Evolutionary conservation across 2,797 vertebrate genomes (phyloP).

Genomic region (Girardinus metallicus): DNA sequence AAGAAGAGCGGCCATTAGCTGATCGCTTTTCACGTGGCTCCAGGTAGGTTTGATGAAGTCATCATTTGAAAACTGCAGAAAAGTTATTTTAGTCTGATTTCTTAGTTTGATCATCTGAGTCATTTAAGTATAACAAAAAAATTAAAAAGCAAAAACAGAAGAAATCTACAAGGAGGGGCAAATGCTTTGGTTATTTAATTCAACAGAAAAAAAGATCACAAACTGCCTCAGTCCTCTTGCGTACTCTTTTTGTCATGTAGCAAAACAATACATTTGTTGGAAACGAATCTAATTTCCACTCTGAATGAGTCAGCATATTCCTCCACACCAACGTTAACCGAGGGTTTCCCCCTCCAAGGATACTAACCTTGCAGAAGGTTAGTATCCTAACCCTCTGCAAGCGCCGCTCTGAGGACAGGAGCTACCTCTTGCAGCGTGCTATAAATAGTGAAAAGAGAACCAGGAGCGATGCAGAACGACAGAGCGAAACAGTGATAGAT

Average conservation of each 20-base stretch:
- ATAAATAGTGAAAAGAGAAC: conserved; percentile 62
- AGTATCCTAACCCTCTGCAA: conserved; percentile 20
- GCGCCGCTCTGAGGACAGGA: conserved; percentile 33
- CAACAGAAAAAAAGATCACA: background rate
- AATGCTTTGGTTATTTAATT: background rate
- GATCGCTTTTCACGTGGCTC: background rate
- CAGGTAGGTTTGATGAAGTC: background rate
- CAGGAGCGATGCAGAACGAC: conserved; percentile 41
- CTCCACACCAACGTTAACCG: background rate
- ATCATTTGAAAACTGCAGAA: background rate
- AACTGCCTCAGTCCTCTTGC: background rate
- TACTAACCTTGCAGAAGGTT: too few species aligned
- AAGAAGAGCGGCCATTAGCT: background rate
- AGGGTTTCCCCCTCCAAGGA: conserved; percentile 8
- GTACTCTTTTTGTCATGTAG: background rate
- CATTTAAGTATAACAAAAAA: background rate
- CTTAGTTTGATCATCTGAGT: background rate
- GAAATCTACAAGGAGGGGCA: background rate
- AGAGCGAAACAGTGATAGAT: conserved; percentile 39
- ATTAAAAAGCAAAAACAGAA: background rate
- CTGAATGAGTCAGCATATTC: conserved; percentile 4
- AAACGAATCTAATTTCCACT: background rate
- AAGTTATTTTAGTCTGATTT: background rate
- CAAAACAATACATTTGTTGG: background rate
- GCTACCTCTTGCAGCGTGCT: conserved; percentile 38